Evolutionary conservation across 2,888 invertebrate genomes (phyloP), one percentile per base, ranked within the genome.

Genomic region (Caenorhabditis imperialis): DNA sequence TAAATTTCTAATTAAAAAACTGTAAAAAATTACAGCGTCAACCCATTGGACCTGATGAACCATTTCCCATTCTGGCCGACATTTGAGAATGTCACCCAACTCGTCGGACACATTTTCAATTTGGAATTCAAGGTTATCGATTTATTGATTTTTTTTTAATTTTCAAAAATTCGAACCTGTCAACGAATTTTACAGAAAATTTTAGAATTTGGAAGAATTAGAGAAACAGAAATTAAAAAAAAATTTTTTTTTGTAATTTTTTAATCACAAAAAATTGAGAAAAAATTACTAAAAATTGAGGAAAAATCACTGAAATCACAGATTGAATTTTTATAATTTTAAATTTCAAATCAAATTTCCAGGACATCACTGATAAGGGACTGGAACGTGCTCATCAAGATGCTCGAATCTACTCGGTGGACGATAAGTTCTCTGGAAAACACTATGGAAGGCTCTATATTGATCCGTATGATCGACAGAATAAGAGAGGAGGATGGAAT

Each of bases 51-150:
- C 22, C 50, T 87, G 65, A 85, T 86, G 87, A 85, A 86, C 18
- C 79, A 87, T 67, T 87, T 87, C 75, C 87, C 87, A 7, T 85
- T 85, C 77, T 85, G 85, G 87, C 81, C 80, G 6, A 87, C 87
- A n/a, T 87, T 85, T 69, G 79, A 86, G 45, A 86, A 85, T 50
- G 62, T 85, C 30, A 51, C 70, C 12, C 55, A 61, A 23, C 60
- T 86, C 20, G 72, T 84, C 20, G 70, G 79, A 2, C 82, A 84
- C 54, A 70, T 86, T 35, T 81, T 86, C 71, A 78, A 81, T 45
- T 62, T 87, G 40, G 74, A 81, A 20, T 86, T 87, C 57, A 72
- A 79, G 23, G 54, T 40, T n/a, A n/a, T n/a, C n/a, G n/a, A n/a
- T n/a, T n/a, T n/a, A n/a, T n/a, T n/a, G n/a, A n/a, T n/a, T n/a